A percentile compares a stretch with the other conserved stretches of the same genome.
Evolutionary conservation across 2,888 invertebrate species (phyloP).

Genomic region (Hypsopygia costalis): DNA sequence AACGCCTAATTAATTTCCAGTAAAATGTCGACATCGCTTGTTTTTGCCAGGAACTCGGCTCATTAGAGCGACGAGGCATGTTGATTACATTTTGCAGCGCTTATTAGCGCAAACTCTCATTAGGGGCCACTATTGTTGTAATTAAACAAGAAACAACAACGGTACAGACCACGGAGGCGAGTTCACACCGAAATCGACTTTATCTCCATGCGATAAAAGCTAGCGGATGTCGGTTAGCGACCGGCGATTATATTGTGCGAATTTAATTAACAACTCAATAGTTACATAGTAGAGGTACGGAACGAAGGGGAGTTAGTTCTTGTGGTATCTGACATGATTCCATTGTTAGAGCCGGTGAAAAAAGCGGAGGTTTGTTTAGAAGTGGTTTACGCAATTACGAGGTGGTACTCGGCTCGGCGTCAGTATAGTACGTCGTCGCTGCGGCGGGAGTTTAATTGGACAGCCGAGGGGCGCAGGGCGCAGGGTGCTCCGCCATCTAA

Average conservation of each 20-base stretch:
- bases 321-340: slow-evolving; percentile 70
- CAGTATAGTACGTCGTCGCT: slow-evolving; percentile 17
- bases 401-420: slow-evolving; percentile 35
- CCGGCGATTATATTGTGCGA: slow-evolving; percentile 55
- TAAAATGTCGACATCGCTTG: slow-evolving; percentile 72
- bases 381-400: slow-evolving; percentile 74
- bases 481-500: slow-evolving; percentile 44
- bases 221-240: slow-evolving; percentile 19
- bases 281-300: slow-evolving; percentile 52
- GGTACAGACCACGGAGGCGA: slow-evolving; percentile 40
- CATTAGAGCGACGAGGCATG: slow-evolving; percentile 78
- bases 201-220: slow-evolving; percentile 39
- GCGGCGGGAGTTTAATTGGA: slow-evolving; percentile 66
- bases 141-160: slow-evolving; percentile 74
- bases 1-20: slow-evolving; percentile 75
- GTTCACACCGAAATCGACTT: slow-evolving; percentile 42
- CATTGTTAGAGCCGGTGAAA: slow-evolving; percentile 70
- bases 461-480: slow-evolving; percentile 41
- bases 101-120: slow-evolving; percentile 80
- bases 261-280: slow-evolving; percentile 79
- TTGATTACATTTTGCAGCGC: slow-evolving; percentile 79
- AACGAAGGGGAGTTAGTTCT: slow-evolving; percentile 68
- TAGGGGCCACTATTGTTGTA: slow-evolving; percentile 79
- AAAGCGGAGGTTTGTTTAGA: slow-evolving; percentile 68
- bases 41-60: slow-evolving; percentile 77